phyloP scores from a whole-genome alignment of 2,113 vertebrate genomes.

The Oncorhynchus kisutch region DNA sequence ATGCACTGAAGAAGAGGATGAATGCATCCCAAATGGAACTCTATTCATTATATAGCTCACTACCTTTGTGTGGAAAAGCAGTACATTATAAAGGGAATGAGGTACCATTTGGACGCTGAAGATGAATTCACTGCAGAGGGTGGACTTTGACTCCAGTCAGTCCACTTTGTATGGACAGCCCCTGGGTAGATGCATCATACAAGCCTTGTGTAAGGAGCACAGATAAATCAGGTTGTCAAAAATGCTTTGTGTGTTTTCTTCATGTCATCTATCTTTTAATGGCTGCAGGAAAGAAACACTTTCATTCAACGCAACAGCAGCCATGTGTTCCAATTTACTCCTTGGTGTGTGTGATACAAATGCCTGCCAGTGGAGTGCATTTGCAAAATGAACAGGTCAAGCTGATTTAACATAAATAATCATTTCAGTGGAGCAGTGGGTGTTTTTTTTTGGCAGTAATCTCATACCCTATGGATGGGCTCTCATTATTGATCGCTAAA shows the following conservation, averaged over 20 bases:
- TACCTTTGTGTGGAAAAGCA: not conserved
- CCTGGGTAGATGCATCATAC: not conserved
- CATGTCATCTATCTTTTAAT: slow-evolving; percentile 19
- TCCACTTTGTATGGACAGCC: not conserved
- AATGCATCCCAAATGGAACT: not conserved
- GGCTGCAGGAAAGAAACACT: slow-evolving; percentile 2
- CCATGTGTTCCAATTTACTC: slow-evolving; percentile 6
- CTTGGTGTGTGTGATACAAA: not conserved
- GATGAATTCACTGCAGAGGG: too few relatives aligned
- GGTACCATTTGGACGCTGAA: too few relatives aligned
- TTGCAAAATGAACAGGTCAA: slow-evolving; percentile 41
- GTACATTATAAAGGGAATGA: too few relatives aligned
- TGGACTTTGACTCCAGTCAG: not conserved
- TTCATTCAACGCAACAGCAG: slow-evolving; percentile 25
- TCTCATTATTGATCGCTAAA: too few relatives aligned
- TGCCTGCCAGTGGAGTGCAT: slow-evolving; percentile 16
- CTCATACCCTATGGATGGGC: slow-evolving; percentile 15
- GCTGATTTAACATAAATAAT: slow-evolving; percentile 27
- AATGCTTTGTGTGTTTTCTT: not conserved
- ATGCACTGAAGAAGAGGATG: not conserved
- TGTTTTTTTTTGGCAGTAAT: slow-evolving; percentile 43
- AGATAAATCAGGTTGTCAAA: slow-evolving; percentile 2
- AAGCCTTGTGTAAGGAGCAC: not conserved
- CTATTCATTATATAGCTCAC: not conserved
- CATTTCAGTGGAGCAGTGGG: slow-evolving; percentile 14